Evolutionary conservation across 2,888 invertebrate species (phyloP).

Genomic region (Papilio protenor): DNA sequence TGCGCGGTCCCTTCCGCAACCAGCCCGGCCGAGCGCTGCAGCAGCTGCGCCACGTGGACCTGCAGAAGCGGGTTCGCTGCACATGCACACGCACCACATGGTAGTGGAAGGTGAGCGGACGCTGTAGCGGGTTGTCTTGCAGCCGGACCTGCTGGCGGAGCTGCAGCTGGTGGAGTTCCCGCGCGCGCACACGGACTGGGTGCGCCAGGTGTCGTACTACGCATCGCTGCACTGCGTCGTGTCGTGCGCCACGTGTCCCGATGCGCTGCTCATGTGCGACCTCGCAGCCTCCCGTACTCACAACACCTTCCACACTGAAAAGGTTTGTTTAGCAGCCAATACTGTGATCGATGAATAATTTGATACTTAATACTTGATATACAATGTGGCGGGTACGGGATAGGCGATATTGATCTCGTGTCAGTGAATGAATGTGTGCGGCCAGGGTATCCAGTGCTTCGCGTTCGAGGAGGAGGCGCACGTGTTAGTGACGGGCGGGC

Average conservation of each 20-base stretch:
- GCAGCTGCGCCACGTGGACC: constrained; percentile 84
- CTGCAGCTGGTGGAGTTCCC: constrained; percentile 82
- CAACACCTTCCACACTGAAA: constrained; percentile 84
- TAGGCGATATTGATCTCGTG: neutral
- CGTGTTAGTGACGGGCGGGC: constrained; percentile 88
- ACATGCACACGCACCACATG: neutral
- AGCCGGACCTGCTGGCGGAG: constrained; percentile 78
- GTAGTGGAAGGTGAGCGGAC: neutral
- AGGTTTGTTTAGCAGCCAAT: constrained; percentile 56
- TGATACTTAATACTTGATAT: neutral
- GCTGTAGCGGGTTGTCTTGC: constrained; percentile 33
- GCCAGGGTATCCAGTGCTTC: constrained; percentile 86
- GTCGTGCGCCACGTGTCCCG: constrained; percentile 86
- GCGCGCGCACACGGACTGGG: constrained; percentile 87
- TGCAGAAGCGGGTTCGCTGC: constrained; percentile 73
- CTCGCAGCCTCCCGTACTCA: constrained; percentile 81
- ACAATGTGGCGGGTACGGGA: neutral
- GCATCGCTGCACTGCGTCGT: constrained; percentile 87
- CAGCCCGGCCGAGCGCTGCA: constrained; percentile 85
- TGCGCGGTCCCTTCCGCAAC: constrained; percentile 89
- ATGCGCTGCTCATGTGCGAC: constrained; percentile 86
- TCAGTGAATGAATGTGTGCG: no score
- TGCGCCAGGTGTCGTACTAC: constrained; percentile 89
- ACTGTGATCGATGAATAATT: neutral
- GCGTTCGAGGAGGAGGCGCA: constrained; percentile 84